Conservation (phyloP, 2,888 invertebrate genomes). For the Drosophila yooni region DNA sequence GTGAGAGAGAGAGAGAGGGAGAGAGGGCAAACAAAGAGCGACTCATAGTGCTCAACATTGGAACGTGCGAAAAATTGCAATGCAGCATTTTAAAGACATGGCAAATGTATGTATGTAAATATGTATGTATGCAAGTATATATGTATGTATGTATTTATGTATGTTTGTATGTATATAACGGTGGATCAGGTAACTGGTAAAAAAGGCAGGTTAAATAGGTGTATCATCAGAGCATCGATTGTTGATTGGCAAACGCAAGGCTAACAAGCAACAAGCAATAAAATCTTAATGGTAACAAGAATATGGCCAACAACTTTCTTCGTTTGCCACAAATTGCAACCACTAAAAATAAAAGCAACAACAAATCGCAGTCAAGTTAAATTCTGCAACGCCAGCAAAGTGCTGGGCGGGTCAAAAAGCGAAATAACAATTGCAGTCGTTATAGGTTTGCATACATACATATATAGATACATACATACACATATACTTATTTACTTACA, state of each 20-base stretch:
- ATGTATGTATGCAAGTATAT: neutral
- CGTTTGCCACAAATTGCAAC: slow-evolving; percentile 12
- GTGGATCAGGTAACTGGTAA: slow-evolving; percentile 49
- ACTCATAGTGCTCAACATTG: slow-evolving; percentile 24
- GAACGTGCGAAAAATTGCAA: slow-evolving; percentile 72
- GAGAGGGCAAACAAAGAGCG: slow-evolving; percentile 9
- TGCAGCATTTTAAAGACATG: slow-evolving; percentile 38
- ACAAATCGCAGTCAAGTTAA: slow-evolving; percentile 16
- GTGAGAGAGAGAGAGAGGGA: neutral
- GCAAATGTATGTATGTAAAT: neutral
- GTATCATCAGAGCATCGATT: slow-evolving; percentile 19
- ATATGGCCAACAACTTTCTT: slow-evolving; percentile 30
- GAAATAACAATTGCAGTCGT: slow-evolving; percentile 31
- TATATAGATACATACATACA: neutral
- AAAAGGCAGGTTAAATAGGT: slow-evolving; percentile 1
- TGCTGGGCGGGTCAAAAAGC: slow-evolving; percentile 16
- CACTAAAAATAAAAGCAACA: slow-evolving; percentile 6
- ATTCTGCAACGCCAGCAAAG: slow-evolving; percentile 20
- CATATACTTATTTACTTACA: neutral
- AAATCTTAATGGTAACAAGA: slow-evolving; percentile 19
- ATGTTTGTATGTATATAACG: neutral
- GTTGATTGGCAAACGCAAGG: slow-evolving; percentile 21
- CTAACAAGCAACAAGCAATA: slow-evolving; percentile 9
- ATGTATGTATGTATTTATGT: neutral
- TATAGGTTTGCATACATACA: neutral